Evolutionary conservation across 2,113 vertebrate species (phyloP).

Genomic region (Apistogramma diplotaenia): DNA sequence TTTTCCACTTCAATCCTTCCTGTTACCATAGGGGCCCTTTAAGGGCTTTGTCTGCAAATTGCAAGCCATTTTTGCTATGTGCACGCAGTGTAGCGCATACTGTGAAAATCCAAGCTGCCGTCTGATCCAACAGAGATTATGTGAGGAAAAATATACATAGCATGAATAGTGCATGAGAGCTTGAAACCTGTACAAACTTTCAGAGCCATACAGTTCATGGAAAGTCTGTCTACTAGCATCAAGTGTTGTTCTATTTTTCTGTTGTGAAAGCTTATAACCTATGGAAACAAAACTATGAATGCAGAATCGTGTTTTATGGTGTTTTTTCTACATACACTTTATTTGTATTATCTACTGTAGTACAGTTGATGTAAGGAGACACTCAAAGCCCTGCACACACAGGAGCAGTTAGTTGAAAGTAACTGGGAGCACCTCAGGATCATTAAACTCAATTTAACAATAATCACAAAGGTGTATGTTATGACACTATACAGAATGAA

Average conservation of each 20-base stretch:
- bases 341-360: background rate
- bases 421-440: background rate
- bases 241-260: background rate
- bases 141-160: conserved; percentile 3
- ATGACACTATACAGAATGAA: background rate
- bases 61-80: conserved; percentile 2
- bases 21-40: background rate
- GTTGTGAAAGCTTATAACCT: background rate
- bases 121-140: conserved; percentile 16
- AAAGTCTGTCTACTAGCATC: conserved; percentile 4
- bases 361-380: background rate
- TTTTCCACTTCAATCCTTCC: background rate
- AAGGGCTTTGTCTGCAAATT: conserved; percentile 14
- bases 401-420: background rate
- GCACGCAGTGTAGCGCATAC: background rate
- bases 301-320: background rate
- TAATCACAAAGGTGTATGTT: background rate
- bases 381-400: background rate
- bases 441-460: background rate
- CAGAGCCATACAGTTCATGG: background rate
- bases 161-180: conserved; percentile 30
- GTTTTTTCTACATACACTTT: background rate
- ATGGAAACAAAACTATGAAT: background rate
- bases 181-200: background rate
- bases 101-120: conserved; percentile 1